Conservation (phyloP, 2,113 vertebrate genomes). For the Petrocephalus microphthalmus region DNA sequence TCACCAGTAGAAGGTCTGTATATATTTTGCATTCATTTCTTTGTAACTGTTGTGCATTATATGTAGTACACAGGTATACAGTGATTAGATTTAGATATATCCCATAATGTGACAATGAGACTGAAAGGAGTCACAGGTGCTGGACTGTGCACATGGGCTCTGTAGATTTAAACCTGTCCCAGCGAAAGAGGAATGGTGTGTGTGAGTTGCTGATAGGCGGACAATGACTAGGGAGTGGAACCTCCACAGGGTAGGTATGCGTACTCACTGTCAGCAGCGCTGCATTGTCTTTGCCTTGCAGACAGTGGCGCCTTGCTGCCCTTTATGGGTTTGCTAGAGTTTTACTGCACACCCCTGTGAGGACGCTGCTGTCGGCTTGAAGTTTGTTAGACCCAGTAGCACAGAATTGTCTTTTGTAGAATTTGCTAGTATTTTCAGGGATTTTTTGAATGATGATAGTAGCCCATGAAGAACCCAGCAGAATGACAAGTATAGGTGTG, state of each 20-base stretch:
- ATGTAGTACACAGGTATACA: background rate
- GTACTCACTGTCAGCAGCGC: background rate
- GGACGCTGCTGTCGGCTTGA: background rate
- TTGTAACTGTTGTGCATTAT: background rate
- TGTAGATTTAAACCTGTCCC: background rate
- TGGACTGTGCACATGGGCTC: background rate
- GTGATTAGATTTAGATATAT: background rate
- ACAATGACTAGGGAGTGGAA: background rate
- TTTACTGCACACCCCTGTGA: background rate
- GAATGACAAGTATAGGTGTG: background rate
- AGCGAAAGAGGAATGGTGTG: background rate
- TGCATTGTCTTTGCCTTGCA: background rate
- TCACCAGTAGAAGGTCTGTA: slow-evolving; percentile 83
- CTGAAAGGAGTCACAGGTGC: background rate
- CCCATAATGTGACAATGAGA: background rate
- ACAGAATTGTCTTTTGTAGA: background rate
- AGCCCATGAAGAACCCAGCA: background rate
- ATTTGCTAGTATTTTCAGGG: background rate
- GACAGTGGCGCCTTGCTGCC: background rate
- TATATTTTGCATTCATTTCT: slow-evolving; percentile 25
- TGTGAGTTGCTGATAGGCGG: background rate
- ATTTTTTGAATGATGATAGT: background rate
- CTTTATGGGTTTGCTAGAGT: background rate
- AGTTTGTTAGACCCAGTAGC: background rate
- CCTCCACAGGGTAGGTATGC: background rate